A percentile compares a stretch with the other conserved stretches of the same genome.
Conservation (phyloP, 2,113 vertebrate species). For the Pipa parva region DNA sequence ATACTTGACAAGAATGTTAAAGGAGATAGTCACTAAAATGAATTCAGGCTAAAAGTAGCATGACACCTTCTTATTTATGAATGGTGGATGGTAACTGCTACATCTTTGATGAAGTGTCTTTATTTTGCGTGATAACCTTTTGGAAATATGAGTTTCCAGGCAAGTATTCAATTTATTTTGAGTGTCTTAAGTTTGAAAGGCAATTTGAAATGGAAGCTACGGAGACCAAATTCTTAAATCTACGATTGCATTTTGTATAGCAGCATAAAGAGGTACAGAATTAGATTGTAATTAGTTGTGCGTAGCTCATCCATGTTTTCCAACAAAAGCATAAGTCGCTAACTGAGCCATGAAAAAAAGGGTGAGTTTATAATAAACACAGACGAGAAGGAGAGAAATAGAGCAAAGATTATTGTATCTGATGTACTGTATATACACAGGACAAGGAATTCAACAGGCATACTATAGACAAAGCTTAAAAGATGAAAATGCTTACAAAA, state of each 20-base stretch:
- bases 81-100: constrained; percentile 25
- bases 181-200: constrained; percentile 34
- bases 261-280: constrained; percentile 1
- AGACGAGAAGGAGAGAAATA: background rate
- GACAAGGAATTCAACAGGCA: no score
- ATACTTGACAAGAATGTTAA: constrained; percentile 33
- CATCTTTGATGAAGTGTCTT: constrained; percentile 40
- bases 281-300: constrained; percentile 30
- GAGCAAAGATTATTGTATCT: background rate
- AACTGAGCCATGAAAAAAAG: constrained; percentile 9
- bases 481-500: no score
- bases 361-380: background rate
- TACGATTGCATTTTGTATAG: constrained; percentile 18
- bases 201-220: constrained; percentile 10
- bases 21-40: constrained; percentile 28
- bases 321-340: background rate
- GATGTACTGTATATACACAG: background rate
- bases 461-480: no score
- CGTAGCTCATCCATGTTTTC: constrained; percentile 9
- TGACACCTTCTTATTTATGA: constrained; percentile 35
- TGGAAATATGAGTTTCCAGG: constrained; percentile 20
- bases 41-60: constrained; percentile 35
- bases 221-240: constrained; percentile 24
- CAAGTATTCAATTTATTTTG: constrained; percentile 38
- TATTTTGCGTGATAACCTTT: constrained; percentile 37